Conservation (phyloP, 1,140 invertebrate species). For the Plectrocnemia conspersa region DNA sequence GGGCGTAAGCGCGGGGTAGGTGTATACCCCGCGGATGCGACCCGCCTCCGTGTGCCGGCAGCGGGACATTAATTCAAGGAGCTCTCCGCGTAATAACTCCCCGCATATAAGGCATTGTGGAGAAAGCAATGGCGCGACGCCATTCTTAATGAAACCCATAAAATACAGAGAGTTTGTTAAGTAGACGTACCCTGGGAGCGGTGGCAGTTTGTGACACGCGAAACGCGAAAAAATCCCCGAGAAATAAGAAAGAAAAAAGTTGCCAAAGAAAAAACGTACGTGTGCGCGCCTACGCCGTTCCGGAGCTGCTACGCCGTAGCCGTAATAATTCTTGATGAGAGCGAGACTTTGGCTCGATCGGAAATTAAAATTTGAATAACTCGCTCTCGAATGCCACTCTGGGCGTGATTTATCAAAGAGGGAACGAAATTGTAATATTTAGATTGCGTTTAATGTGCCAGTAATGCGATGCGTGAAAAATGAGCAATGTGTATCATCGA, state of each 20-base stretch:
- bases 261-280: neutral
- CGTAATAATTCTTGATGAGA: no score
- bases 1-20: neutral
- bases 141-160: slow-evolving; percentile 37
- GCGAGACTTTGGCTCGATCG: no score
- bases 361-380: no score
- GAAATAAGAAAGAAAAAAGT: neutral
- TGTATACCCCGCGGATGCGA: neutral
- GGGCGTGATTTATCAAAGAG: no score
- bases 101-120: slow-evolving; percentile 35
- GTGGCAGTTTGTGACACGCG: slow-evolving; percentile 26
- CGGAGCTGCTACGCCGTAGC: no score
- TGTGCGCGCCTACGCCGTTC: neutral
- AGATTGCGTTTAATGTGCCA: no score
- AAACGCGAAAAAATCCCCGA: neutral
- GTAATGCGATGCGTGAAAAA: no score
- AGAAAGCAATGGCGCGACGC: slow-evolving; percentile 34
- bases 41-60: slow-evolving; percentile 14
- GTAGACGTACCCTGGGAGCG: slow-evolving; percentile 32
- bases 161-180: slow-evolving; percentile 37
- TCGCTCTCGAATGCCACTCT: no score
- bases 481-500: no score
- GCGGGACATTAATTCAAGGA: slow-evolving; percentile 34
- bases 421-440: no score
- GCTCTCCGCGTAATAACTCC: slow-evolving; percentile 34